A percentile compares a stretch with the other conserved stretches of the same genome.
phyloP scores from a whole-genome alignment of 2,797 vertebrate species.

The Poeciliopsis presidionis region DNA sequence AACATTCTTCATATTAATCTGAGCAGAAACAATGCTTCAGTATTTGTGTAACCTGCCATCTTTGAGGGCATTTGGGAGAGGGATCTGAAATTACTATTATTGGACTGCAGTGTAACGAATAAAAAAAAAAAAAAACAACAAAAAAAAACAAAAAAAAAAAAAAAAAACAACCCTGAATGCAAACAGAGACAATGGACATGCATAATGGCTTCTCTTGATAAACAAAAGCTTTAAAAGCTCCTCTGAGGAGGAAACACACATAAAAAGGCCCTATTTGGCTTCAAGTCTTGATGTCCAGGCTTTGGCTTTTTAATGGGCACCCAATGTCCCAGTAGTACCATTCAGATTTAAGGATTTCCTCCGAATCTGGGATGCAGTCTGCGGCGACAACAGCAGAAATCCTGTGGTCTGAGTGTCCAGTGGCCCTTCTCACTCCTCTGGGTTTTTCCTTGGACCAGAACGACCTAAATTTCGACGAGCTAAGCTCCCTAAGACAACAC shows the following conservation, averaged over 20 bases:
- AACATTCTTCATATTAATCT: background rate
- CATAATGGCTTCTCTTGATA: conserved; percentile 69
- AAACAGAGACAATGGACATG: conserved; percentile 62
- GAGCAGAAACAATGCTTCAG: background rate
- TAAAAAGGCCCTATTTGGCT: conserved; percentile 77
- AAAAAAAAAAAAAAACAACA: conserved; percentile 9
- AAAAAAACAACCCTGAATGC: conserved; percentile 38
- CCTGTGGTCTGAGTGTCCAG: conserved; percentile 26
- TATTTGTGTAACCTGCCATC: background rate
- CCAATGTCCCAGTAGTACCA: conserved; percentile 51
- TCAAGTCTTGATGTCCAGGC: conserved; percentile 76
- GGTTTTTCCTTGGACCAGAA: conserved; percentile 86
- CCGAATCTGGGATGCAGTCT: conserved; percentile 51
- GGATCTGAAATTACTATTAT: conserved; percentile 22
- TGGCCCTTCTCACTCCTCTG: conserved; percentile 83
- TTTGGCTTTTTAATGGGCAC: conserved; percentile 70
- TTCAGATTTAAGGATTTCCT: conserved; percentile 45
- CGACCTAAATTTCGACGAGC: conserved; percentile 86
- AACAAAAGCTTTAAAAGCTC: conserved; percentile 72
- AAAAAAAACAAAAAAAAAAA: conserved; percentile 28
- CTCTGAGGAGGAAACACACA: conserved; percentile 45
- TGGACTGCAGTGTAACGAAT: conserved; percentile 18
- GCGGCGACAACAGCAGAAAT: conserved; percentile 49
- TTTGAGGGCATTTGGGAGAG: background rate
- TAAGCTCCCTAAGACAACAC: conserved; percentile 84